Conservation (phyloP, 2,113 vertebrate genomes). For the Pachyramphus minor region DNA sequence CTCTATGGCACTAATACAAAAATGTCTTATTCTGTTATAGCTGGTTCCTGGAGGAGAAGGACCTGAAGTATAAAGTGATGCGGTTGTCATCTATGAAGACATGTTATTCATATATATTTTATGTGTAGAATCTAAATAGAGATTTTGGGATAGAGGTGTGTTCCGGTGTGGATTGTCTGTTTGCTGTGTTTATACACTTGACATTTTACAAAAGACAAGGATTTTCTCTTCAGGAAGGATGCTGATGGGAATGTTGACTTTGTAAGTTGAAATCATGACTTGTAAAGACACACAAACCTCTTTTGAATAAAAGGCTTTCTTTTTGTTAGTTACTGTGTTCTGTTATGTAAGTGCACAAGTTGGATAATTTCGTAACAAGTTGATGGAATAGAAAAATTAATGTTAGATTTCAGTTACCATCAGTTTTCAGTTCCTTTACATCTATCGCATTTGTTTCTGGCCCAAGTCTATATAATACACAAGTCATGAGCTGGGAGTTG, state of each 20-base stretch:
- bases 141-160: background rate
- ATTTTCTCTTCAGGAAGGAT: constrained; percentile 30
- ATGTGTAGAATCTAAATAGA: background rate
- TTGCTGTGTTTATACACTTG: background rate
- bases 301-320: constrained; percentile 38
- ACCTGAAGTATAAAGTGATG: constrained; percentile 84
- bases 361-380: background rate
- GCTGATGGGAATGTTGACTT: constrained; percentile 7
- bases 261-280: constrained; percentile 55
- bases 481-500: background rate
- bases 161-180: background rate
- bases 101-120: background rate
- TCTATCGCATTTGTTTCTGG: background rate
- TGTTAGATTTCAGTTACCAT: background rate
- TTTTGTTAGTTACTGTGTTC: background rate
- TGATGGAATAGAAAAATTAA: background rate
- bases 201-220: background rate
- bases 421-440: background rate
- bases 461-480: background rate
- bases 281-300: constrained; percentile 3
- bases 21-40: constrained; percentile 64
- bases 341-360: background rate
- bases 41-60: constrained; percentile 98
- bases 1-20: background rate
- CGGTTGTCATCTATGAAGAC: background rate